Base-by-base conservation (phyloP, 2,888 invertebrate species). In the Drosophila gaucha region DNA sequence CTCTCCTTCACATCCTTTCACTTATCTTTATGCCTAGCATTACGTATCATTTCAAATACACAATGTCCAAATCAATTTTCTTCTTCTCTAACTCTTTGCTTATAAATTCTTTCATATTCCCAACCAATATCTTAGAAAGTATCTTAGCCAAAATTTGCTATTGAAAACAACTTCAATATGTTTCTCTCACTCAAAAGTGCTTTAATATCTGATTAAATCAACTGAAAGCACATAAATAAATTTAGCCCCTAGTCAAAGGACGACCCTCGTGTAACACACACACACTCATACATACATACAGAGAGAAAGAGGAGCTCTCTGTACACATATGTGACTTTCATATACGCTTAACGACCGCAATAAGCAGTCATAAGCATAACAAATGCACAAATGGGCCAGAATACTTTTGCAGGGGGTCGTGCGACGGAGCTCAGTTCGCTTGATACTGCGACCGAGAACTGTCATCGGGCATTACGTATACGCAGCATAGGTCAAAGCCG, bases 331-430 rank as follows among this genome's bases (percentile, higher is more conserved):
- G 28, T 57, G 60, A 57, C 56, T 57, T 60, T 67, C 54, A 51
- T 58, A 49, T 67, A 46, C 51, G 50, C 39, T 56, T 66, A 63
- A 73, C 50, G 63, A 52, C 33, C 67, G 41, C 57, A 73, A 78
- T 72, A 67, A 74, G 67, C 78, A 69, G 74, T 69, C 74, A 73
- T 65, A 76, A 66, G 69, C 60, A 74, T 55, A 64, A 67, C 66
- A 78, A 75, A 74, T 69, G 56, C 46, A 56, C 56, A 62, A 33
- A 59, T 49, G 43, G 18, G 26, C n/a, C 16, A 31, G 55, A 36
- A 36, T 56, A 55, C 50, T 46, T 43, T 31, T 33, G 31, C 51
- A 22, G n/a, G 36, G 30, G 14, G 18, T 31, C 28, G 43, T 6
- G 44, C 28, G 1, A 44, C 26, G 30, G 14, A 30, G 31, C 6